Evolutionary conservation across 2,113 vertebrate species (phyloP).

Genomic region (Sphyrna mokarran): DNA sequence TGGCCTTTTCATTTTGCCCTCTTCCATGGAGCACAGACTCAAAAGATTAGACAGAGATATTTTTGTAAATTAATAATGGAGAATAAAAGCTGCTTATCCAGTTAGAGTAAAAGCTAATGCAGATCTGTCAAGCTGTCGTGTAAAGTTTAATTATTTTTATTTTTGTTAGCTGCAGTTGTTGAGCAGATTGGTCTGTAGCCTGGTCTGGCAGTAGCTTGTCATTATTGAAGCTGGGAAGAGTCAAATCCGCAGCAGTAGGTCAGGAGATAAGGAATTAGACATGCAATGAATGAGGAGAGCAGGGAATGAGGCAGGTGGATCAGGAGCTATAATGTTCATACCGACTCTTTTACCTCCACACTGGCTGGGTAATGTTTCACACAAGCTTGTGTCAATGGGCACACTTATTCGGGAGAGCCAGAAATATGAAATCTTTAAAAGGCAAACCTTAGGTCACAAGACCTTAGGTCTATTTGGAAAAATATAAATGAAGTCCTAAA

Average conservation of each 20-base stretch:
- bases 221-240: neutral
- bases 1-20: neutral
- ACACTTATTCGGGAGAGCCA: neutral
- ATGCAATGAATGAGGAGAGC: neutral
- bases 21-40: neutral
- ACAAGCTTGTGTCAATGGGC: neutral
- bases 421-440: neutral
- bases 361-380: neutral
- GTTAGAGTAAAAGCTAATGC: conserved; percentile 20
- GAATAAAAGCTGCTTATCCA: neutral
- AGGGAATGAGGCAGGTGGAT: neutral
- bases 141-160: conserved; percentile 12
- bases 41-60: neutral
- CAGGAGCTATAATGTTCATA: neutral
- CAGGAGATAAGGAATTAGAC: neutral
- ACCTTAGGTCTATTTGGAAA: neutral
- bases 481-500: neutral
- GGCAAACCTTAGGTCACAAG: neutral
- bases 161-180: neutral
- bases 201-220: neutral
- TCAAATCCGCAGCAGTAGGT: neutral
- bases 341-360: neutral
- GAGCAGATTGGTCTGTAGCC: neutral
- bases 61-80: conserved; percentile 20
- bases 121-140: conserved; percentile 8